These are phyloP conservation scores for Drosophila lacicola DNA, from an alignment of 2,888 invertebrate species.

Conservation along the genomic window DNA sequence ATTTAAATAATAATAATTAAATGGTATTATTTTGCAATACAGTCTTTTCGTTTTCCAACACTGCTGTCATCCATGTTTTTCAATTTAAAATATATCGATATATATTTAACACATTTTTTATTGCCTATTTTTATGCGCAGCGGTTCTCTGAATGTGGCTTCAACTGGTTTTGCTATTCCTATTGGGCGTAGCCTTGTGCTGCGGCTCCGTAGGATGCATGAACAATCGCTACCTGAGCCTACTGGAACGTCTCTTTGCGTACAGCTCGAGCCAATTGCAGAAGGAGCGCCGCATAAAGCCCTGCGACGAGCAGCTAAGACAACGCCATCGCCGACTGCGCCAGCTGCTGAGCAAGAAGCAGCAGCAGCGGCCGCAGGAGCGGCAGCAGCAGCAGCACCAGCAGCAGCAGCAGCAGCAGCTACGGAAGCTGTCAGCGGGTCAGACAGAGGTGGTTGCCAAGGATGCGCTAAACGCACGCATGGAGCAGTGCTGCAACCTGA, in stretches of 20 bases:
- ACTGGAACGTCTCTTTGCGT: slow-evolving; percentile 48
- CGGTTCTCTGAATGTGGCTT: slow-evolving; percentile 16
- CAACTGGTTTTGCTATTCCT: slow-evolving; percentile 1
- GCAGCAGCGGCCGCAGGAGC: background rate
- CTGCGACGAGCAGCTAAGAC: background rate
- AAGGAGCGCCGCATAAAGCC: background rate
- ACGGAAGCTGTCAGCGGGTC: background rate
- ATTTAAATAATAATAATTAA: too few relatives aligned
- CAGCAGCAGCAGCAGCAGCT: background rate
- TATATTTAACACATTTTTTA: background rate
- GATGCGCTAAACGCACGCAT: slow-evolving; percentile 35
- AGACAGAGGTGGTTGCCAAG: background rate
- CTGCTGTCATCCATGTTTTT: too few relatives aligned
- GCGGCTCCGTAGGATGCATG: slow-evolving; percentile 6
- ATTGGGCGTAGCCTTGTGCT: slow-evolving; percentile 17
- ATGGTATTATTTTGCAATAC: too few relatives aligned
- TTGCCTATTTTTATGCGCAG: background rate
- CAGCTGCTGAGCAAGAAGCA: background rate
- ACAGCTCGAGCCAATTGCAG: slow-evolving; percentile 31
- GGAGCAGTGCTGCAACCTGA: slow-evolving; percentile 42
- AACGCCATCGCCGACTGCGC: background rate
- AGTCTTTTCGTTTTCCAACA: too few relatives aligned
- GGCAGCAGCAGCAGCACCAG: background rate
- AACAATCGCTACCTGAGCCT: slow-evolving; percentile 27
- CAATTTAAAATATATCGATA: too few relatives aligned